Evolutionary conservation across 1,140 invertebrate species (phyloP).

Genomic region (Helicoverpa zea): DNA sequence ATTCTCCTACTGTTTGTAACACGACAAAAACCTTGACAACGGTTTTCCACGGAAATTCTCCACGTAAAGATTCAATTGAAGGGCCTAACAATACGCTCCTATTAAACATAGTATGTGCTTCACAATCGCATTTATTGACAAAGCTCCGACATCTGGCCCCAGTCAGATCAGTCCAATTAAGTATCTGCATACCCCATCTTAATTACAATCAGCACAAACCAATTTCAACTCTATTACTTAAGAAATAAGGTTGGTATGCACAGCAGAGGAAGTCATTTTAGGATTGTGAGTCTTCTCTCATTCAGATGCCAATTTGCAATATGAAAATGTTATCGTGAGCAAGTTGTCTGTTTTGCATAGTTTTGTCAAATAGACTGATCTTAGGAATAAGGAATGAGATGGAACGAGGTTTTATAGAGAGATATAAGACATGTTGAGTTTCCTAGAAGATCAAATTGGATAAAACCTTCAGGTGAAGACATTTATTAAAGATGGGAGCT

Average conservation of each 20-base stretch:
- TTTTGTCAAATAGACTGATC: conserved; percentile 1
- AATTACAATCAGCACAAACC: background rate
- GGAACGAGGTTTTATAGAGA: background rate
- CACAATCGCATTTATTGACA: conserved; percentile 68
- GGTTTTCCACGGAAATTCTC: conserved; percentile 23
- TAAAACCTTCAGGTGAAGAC: background rate
- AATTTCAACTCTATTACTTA: background rate
- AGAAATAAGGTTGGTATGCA: background rate
- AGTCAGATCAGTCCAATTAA: conserved; percentile 65
- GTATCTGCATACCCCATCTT: conserved; percentile 40
- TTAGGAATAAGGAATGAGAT: background rate
- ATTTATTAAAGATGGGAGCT: background rate
- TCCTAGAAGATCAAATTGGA: background rate
- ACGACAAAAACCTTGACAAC: background rate
- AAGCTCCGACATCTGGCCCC: conserved; percentile 60
- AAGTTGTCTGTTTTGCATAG: conserved; percentile 43
- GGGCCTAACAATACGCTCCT: conserved; percentile 53
- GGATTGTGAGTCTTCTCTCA: conserved; percentile 38
- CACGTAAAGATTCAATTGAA: conserved; percentile 56
- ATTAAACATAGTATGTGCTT: conserved; percentile 50
- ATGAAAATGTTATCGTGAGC: conserved; percentile 53
- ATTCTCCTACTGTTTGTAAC: background rate
- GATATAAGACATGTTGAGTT: background rate
- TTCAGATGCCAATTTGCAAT: conserved; percentile 57
- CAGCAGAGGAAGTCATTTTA: background rate